A percentile compares a stretch with the other conserved stretches of the same genome.
phyloP scores from a whole-genome alignment of 2,888 invertebrate genomes.

The Melitaea athalia region DNA sequence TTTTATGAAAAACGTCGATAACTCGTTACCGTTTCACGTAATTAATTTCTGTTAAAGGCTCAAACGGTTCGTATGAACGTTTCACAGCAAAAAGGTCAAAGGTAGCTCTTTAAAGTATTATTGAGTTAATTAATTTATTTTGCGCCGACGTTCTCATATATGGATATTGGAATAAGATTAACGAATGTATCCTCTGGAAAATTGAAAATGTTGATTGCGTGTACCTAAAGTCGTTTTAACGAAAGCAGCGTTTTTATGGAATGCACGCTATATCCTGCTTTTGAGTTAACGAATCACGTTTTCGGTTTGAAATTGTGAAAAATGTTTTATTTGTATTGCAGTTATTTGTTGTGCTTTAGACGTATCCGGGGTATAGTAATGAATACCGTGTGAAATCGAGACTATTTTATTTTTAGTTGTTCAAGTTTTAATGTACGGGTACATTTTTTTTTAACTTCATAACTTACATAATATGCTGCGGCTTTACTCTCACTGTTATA shows the following conservation, averaged over 20 bases:
- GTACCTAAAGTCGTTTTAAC: neutral
- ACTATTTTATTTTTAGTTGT: neutral
- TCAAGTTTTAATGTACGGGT: neutral
- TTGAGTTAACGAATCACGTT: neutral
- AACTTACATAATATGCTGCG: neutral
- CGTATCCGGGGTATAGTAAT: neutral
- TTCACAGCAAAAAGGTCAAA: conserved; percentile 28
- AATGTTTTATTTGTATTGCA: neutral
- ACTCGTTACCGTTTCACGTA: conserved; percentile 24
- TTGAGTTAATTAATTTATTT: conserved; percentile 31
- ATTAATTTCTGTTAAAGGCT: conserved; percentile 35
- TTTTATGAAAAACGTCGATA: conserved; percentile 29
- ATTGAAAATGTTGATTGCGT: conserved; percentile 4
- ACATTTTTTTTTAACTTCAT: neutral
- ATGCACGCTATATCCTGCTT: neutral
- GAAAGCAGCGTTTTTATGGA: neutral
- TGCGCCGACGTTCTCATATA: conserved; percentile 9
- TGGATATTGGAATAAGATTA: conserved; percentile 14
- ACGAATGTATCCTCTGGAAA: conserved; percentile 7
- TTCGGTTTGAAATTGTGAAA: neutral
- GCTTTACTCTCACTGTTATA: too few species aligned
- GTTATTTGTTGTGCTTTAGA: neutral
- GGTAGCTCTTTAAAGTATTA: conserved; percentile 28
- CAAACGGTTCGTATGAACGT: conserved; percentile 29
- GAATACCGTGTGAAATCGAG: neutral